Evolutionary conservation across 1,140 invertebrate genomes (phyloP), one percentile per base, ranked within the genome.

Genomic region (Leucophenga varia): DNA sequence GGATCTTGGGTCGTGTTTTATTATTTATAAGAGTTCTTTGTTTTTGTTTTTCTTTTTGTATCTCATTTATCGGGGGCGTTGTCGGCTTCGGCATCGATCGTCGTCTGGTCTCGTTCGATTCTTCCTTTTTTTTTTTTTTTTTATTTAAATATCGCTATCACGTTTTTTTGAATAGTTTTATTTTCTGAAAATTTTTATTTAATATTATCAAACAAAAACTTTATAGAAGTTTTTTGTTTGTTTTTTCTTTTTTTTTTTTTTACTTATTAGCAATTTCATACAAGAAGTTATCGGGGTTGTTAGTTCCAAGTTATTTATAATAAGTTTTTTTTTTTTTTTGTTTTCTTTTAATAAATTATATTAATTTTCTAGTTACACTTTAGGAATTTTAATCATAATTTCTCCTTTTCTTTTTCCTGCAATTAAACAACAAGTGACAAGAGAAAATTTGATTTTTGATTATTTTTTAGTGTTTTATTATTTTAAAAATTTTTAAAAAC

Each of bases 331-430:
- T 52, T 37, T 49, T 44, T 51, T 37, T 12, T 41, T 47, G 22
- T 52, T 22, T 56, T 64, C 52, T 41, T 63, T 58, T 52, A 59
- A 61, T 64, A 64, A 47, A 65, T 18, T 55, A 25, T 50, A 30
- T 49, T 45, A 38, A 10, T 48, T 30, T 55, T 65, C 58, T 51
- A 45, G 45, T 43, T 45, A 43, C 48, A 57, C 42, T 49, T 59
- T 69, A 60, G 59, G 64, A 67, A 64, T 70, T 70, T 72, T 72
- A 72, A 72, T 72, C 69, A 69, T 72, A 72, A 72, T 64, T 72
- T 72, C 64, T 72, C 61, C 68, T 72, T 65, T 72, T 72, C 68
- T 72, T 72, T 69, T 72, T 72, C 68, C 68, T 72, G 68, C 52
- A 72, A 72, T 63, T 60, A 56, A 30, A 38, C 16, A n/a, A 39